Evolutionary conservation across 1,140 invertebrate species (phyloP).

Genomic region (Akabosia matsudoensis): DNA sequence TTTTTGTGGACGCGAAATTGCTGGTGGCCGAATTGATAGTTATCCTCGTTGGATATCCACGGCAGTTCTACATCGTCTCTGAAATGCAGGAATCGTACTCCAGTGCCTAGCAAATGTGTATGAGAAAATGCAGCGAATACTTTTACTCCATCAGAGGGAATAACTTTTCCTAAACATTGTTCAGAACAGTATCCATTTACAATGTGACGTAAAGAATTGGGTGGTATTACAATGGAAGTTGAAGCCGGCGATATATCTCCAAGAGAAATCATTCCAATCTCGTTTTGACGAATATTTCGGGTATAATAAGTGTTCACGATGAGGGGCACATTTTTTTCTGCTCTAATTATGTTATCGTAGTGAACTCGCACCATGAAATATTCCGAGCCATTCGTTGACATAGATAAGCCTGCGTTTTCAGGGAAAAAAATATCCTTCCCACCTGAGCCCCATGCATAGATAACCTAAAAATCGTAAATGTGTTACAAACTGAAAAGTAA

Average conservation of each 20-base stretch:
- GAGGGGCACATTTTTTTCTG: background rate
- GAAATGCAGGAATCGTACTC: background rate
- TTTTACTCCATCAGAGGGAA: background rate
- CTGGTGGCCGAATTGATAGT: constrained; percentile 79
- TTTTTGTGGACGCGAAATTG: constrained; percentile 68
- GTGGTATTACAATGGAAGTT: background rate
- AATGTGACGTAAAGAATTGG: background rate
- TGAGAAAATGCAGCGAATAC: background rate
- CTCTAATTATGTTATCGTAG: background rate
- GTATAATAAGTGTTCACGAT: constrained; percentile 1
- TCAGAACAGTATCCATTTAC: background rate
- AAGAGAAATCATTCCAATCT: background rate
- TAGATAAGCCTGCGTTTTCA: background rate
- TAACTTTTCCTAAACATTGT: background rate
- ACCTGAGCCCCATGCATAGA: background rate
- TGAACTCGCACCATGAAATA: constrained; percentile 20
- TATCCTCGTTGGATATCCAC: constrained; percentile 61
- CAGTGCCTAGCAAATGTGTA: background rate
- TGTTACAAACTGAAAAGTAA: too few species aligned
- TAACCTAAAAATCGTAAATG: too few species aligned
- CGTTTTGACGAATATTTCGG: background rate
- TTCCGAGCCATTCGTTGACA: background rate
- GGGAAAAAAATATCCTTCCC: background rate
- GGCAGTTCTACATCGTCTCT: background rate
- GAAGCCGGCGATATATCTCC: background rate